These are phyloP conservation scores for Perca fluviatilis DNA, from an alignment of 2,113 vertebrate genomes.

Conservation along the genomic window DNA sequence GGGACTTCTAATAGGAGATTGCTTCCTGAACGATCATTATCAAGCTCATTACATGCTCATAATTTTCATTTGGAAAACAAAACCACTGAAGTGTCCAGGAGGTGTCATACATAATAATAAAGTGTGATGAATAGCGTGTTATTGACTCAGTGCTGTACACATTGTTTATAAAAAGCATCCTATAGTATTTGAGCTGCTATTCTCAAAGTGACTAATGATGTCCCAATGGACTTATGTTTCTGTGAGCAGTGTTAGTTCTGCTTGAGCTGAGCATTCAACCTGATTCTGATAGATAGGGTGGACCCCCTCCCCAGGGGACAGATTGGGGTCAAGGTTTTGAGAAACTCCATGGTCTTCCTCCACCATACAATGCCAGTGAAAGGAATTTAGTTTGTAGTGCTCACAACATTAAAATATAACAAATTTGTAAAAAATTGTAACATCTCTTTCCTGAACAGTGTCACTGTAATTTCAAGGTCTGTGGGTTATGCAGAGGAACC, in stretches of 20 bases:
- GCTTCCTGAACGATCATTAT: slow-evolving; percentile 59
- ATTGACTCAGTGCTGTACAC: slow-evolving; percentile 40
- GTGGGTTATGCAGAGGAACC: background rate
- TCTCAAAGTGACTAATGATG: slow-evolving; percentile 66
- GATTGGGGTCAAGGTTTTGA: background rate
- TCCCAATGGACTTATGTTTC: slow-evolving; percentile 55
- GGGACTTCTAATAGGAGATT: slow-evolving; percentile 9
- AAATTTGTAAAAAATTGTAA: background rate
- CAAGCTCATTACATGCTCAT: slow-evolving; percentile 55
- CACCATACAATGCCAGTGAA: background rate
- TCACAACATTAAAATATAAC: background rate
- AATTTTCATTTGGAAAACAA: slow-evolving; percentile 60
- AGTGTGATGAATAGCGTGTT: slow-evolving; percentile 45
- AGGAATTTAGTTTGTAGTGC: background rate
- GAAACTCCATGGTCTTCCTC: background rate
- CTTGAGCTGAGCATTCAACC: slow-evolving; percentile 55
- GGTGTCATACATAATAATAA: slow-evolving; percentile 40
- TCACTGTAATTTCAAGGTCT: background rate
- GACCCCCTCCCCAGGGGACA: background rate
- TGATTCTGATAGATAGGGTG: slow-evolving; percentile 27
- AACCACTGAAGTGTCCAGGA: slow-evolving; percentile 32
- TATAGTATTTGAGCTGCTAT: slow-evolving; percentile 44
- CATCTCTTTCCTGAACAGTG: background rate
- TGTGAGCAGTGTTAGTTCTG: slow-evolving; percentile 50
- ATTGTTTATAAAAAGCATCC: slow-evolving; percentile 35